phyloP scores from a whole-genome alignment of 2,113 vertebrate species.

The Xiphorhynchus elegans region DNA sequence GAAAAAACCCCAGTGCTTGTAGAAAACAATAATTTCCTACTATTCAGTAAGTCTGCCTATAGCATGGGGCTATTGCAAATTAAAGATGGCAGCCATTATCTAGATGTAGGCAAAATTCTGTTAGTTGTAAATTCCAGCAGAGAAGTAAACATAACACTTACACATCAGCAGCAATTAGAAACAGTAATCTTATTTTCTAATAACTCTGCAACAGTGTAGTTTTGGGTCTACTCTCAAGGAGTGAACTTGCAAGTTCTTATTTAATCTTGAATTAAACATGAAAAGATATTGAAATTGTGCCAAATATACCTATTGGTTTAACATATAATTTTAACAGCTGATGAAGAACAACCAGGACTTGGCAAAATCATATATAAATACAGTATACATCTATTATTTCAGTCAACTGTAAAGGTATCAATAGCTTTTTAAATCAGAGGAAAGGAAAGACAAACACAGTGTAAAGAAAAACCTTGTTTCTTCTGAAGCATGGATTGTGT shows the following conservation, averaged over 20 bases:
- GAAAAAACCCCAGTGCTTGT: neutral
- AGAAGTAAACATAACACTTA: neutral
- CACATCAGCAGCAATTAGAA: neutral
- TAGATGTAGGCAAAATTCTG: neutral
- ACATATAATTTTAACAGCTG: neutral
- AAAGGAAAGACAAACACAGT: neutral
- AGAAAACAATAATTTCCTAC: neutral
- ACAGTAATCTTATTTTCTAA: neutral
- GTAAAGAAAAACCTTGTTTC: neutral
- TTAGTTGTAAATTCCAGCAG: neutral
- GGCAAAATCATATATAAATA: neutral
- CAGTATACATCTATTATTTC: neutral
- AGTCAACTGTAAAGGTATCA: neutral
- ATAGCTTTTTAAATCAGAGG: neutral
- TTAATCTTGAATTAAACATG: neutral
- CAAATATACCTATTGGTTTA: neutral
- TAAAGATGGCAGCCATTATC: neutral
- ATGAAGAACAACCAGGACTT: neutral
- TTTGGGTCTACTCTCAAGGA: neutral
- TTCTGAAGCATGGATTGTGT: neutral
- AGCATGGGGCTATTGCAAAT: neutral
- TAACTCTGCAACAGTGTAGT: neutral
- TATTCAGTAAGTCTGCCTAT: neutral
- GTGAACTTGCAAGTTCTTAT: neutral
- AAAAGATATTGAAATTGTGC: neutral